These are phyloP conservation scores for Stegophylla sp. DNA, from an alignment of 2,888 invertebrate genomes.

Conservation along the genomic window DNA sequence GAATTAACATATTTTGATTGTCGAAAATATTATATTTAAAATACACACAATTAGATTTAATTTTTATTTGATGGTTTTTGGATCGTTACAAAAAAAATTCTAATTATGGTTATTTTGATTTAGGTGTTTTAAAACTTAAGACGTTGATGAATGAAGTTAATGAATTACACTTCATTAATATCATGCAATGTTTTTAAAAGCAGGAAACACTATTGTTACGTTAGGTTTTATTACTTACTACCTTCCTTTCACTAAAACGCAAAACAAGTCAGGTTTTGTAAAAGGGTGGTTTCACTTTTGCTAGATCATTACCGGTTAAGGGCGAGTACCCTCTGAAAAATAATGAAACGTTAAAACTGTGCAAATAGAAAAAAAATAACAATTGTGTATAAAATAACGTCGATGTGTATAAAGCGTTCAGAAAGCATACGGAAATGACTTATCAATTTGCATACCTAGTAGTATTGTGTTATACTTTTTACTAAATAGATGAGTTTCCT, in stretches of 20 bases:
- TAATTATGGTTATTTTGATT: conserved; percentile 27
- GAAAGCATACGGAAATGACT: conserved; percentile 50
- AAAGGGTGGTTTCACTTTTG: conserved; percentile 57
- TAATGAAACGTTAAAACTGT: conserved; percentile 53
- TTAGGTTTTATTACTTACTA: conserved; percentile 49
- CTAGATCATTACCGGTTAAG: conserved; percentile 55
- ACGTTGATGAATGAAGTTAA: conserved; percentile 58
- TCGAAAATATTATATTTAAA: too few relatives aligned
- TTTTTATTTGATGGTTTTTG: too few relatives aligned
- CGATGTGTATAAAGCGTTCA: conserved; percentile 19
- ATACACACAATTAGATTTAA: too few relatives aligned
- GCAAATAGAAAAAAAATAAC: conserved; percentile 42
- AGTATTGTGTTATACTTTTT: conserved; percentile 15
- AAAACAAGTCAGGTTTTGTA: conserved; percentile 40
- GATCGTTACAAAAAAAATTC: neutral
- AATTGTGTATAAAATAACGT: conserved; percentile 9
- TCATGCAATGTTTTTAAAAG: conserved; percentile 51
- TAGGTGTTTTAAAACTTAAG: conserved; percentile 42
- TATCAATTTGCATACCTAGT: conserved; percentile 46
- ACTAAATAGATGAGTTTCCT: neutral
- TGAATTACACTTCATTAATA: conserved; percentile 57
- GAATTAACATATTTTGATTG: too few relatives aligned
- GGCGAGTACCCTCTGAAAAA: conserved; percentile 45
- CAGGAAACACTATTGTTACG: conserved; percentile 57
- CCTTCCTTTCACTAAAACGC: conserved; percentile 40